Conservation (phyloP, 2,888 invertebrate genomes). For the Andrena trimmerana region DNA sequence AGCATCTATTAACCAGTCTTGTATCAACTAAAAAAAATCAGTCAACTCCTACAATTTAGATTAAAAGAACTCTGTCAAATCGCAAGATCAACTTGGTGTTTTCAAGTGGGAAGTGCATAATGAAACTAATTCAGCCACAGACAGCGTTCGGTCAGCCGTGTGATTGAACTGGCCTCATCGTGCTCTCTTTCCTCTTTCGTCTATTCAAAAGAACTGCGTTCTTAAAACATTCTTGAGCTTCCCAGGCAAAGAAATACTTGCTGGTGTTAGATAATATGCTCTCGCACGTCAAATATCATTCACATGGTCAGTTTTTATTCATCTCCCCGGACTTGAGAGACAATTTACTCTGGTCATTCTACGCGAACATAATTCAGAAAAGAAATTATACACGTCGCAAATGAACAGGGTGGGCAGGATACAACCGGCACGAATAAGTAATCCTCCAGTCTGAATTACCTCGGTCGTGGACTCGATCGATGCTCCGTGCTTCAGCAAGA, state of each 20-base stretch:
- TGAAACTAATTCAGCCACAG: too few relatives aligned
- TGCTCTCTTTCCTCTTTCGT: too few relatives aligned
- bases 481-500: slow-evolving; percentile 97
- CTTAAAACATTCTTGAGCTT: too few relatives aligned
- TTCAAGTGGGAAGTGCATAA: too few relatives aligned
- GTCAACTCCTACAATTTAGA: neutral
- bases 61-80: neutral
- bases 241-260: too few relatives aligned
- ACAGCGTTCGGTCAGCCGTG: too few relatives aligned
- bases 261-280: too few relatives aligned
- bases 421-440: neutral
- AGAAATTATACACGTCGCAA: neutral
- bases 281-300: too few relatives aligned
- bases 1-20: slow-evolving; percentile 71
- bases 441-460: slow-evolving; percentile 81
- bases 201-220: too few relatives aligned
- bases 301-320: neutral
- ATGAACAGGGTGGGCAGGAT: neutral
- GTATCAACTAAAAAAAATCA: slow-evolving; percentile 2
- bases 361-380: neutral
- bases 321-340: neutral
- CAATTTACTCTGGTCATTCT: neutral
- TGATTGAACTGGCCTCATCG: too few relatives aligned
- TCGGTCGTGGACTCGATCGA: slow-evolving; percentile 91
- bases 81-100: too few relatives aligned